These are phyloP conservation scores for Pocillopora damicornis DNA, from an alignment of 64 coral and sea anemone species.

Conservation along the genomic window DNA sequence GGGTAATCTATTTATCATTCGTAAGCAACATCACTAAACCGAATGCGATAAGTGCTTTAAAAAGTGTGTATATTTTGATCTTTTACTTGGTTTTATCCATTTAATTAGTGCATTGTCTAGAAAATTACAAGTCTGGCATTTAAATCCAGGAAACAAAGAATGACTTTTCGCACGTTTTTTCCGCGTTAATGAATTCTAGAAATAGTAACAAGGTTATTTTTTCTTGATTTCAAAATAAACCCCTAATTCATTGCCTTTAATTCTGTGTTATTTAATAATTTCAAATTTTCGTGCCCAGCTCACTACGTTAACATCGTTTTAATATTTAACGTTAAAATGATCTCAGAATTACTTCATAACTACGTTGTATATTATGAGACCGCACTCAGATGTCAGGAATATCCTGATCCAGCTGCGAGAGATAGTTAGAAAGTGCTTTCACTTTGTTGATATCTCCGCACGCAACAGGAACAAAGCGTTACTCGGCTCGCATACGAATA, in stretches of 20 bases:
- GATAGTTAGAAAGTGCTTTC: background rate
- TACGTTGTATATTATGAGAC: constrained; percentile 41
- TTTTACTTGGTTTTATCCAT: constrained; percentile 39
- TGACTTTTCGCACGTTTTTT: background rate
- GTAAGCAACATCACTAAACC: constrained; percentile 42
- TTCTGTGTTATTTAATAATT: background rate
- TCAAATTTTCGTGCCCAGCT: constrained; percentile 5
- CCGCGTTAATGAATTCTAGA: background rate
- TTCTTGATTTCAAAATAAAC: background rate
- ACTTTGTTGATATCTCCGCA: background rate
- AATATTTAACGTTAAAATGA: constrained; percentile 32
- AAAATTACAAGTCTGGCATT: constrained; percentile 34
- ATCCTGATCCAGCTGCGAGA: background rate
- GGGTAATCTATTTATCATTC: constrained; percentile 18
- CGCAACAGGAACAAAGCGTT: background rate
- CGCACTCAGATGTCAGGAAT: constrained; percentile 21
- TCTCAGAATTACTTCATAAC: constrained; percentile 20
- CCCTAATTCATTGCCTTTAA: background rate
- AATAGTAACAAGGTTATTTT: background rate
- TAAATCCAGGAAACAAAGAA: constrained; percentile 29
- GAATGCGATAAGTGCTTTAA: constrained; percentile 41
- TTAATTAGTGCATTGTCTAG: constrained; percentile 43
- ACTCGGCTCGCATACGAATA: background rate
- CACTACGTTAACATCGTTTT: background rate
- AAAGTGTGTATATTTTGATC: constrained; percentile 52